phyloP scores from a whole-genome alignment of 2,797 vertebrate genomes.

The Myotis pilosus region DNA sequence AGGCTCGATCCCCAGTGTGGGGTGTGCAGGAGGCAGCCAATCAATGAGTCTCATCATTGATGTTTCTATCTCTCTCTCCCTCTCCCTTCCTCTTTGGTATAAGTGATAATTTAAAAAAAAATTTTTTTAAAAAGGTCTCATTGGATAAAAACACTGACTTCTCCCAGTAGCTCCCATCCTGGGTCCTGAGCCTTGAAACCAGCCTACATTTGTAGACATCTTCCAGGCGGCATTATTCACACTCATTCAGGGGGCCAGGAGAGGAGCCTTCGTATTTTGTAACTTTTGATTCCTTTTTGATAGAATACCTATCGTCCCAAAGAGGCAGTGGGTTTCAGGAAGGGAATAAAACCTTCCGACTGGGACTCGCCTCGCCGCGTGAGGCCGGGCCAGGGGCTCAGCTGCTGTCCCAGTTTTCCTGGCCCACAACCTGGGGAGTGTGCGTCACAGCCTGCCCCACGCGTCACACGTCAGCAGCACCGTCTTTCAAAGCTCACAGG shows the following conservation, averaged over 20 bases:
- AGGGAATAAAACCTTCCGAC: not conserved
- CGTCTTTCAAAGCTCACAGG: not conserved
- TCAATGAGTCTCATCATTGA: no score
- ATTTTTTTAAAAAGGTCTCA: not conserved
- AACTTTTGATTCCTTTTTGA: not conserved
- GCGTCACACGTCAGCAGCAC: not conserved
- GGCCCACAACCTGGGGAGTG: not conserved
- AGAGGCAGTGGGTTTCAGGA: not conserved
- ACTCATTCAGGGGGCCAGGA: not conserved
- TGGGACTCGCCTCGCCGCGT: rapidly evolving
- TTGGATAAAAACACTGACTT: not conserved
- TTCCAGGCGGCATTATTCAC: not conserved
- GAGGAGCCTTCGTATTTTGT: not conserved
- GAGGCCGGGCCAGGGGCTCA: not conserved
- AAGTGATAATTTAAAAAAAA: no score
- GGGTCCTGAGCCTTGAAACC: not conserved
- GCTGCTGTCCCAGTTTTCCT: not conserved
- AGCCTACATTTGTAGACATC: not conserved
- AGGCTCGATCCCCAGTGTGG: no score
- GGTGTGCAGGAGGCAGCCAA: no score
- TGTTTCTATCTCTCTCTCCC: no score
- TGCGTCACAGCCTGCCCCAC: not conserved
- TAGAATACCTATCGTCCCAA: not conserved
- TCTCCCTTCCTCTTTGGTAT: no score
- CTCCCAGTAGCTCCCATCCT: not conserved